Base-by-base conservation (phyloP, 2,113 vertebrate genomes). In the Urocitellus parryii region DNA sequence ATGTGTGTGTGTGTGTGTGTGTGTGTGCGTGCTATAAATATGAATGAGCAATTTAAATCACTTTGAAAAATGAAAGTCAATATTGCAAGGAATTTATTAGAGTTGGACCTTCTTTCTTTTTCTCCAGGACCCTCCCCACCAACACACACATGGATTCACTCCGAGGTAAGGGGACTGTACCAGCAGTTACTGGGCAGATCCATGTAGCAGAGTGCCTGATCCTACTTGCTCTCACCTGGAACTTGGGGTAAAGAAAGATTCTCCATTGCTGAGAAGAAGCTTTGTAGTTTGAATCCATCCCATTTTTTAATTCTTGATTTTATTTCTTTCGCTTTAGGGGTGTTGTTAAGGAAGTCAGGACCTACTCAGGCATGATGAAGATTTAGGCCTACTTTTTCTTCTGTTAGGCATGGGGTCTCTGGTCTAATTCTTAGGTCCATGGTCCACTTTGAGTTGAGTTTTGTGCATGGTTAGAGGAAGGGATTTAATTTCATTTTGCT, bases 1-100 rank as follows among this genome's bases (percentile, higher is more conserved):
- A 39, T 45, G 84, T 18, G 76, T 2, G 22, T 74, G 27, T 32
- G 22, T 42, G 39, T 39, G 39, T 32, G 22, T n/a, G n/a, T n/a
- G n/a, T n/a, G n/a, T n/a, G n/a, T n/a, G n/a, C n/a, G n/a, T n/a
- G 39, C 37, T 76, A 29, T 74, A 70, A 90, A 72, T 97, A 68
- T 68, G 96, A 85, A 34, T 82, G 39, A 88, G 32, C 9, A 85
- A 81, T 92, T 39, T 58, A 5, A 8, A 18, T 51, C 22, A 27
- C 74, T 78, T 90, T 91, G 81, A 74, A 89, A 95, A 87, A 8
- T 17, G 11, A n/a, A 95, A 53, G 4, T 56, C 27, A 61, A 1
- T 48, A 67, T 42, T 53, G 32, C n/a, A 70, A 78, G n/a, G 12
- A 6, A n/a, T 82, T 51, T 80, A 4, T 9, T 37, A 6, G 5